These are phyloP conservation scores for Melieria picta DNA, from an alignment of 2,888 invertebrate genomes.

Conservation along the genomic window DNA sequence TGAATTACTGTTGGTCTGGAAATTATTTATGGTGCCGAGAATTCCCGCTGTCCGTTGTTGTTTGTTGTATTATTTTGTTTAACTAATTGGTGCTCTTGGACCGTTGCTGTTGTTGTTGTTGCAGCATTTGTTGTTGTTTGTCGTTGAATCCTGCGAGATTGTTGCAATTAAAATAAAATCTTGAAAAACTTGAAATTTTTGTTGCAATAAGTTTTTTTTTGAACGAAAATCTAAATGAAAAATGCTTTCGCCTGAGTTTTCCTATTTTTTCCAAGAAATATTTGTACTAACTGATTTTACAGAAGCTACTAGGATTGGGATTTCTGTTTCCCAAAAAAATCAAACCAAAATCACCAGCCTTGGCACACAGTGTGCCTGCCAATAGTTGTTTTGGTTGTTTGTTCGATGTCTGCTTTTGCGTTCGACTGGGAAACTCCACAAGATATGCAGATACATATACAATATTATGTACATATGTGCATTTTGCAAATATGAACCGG, in stretches of 20 bases:
- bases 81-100: not conserved
- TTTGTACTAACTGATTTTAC: conserved; percentile 38
- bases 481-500: no score
- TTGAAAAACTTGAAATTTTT: conserved; percentile 44
- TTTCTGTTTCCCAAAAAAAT: not conserved
- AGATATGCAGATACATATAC: no score
- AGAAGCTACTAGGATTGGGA: conserved; percentile 40
- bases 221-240: conserved; percentile 34
- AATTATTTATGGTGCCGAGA: no score
- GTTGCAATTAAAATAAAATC: conserved; percentile 15
- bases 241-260: conserved; percentile 33
- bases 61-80: conserved; percentile 7
- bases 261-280: conserved; percentile 35
- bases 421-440: no score
- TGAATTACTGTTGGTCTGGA: no score
- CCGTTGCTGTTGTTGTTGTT: not conserved
- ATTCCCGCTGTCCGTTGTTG: not conserved
- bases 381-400: no score
- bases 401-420: no score
- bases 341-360: no score
- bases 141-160: conserved; percentile 14
- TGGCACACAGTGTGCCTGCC: no score
- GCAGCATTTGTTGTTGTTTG: conserved; percentile 10
- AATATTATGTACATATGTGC: no score
- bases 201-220: conserved; percentile 33